Base-by-base conservation (phyloP, 2,888 invertebrate species). In the Furcula furcula region DNA sequence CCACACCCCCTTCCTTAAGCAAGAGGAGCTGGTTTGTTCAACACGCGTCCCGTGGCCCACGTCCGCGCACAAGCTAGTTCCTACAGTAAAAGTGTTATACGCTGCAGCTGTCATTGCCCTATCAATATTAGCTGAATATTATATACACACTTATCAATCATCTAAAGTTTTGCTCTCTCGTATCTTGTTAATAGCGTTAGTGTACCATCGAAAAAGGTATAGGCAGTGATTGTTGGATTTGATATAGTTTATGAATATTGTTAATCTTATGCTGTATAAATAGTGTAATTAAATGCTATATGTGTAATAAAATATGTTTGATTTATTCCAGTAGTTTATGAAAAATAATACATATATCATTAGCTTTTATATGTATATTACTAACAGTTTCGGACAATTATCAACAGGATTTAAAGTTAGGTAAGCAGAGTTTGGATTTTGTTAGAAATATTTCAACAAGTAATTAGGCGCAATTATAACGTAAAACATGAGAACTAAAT, bases 241-340 rank as follows among this genome's bases (percentile, higher is more conserved):
- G 88, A 87, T 84, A 88, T 87, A 88, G 88, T 88, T 83, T 88
- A 88, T 87, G 76, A 82, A 87, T 86, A 88, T 84, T 87, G 88
- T 88, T 88, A 88, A 85, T 80, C 81, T 82, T 82, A 87, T 86
- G 86, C 87, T 88, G 86, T 88, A 88, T 84, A 88, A 88, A 88
- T 86, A 88, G 86, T 81, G 54, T 86, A 84, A 88, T 87, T 88
- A 88, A 88, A 88, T 78, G 87, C 88, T 88, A 85, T 87, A 87
- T 82, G 87, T 88, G 88, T 87, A 87, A 51, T 68, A 54, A 74
- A n/a, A 69, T 65, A 78, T 65, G 77, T 87, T 87, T 87, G 71
- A 84, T 87, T 88, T 84, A 75, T 77, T 80, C 73, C 79, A 77
- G 67, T 79, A 83, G 75, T 56, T 56, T 53, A 50, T 60, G 61